Base-by-base conservation (phyloP, 2,888 invertebrate genomes). In the Cryptocephalus moraei region DNA sequence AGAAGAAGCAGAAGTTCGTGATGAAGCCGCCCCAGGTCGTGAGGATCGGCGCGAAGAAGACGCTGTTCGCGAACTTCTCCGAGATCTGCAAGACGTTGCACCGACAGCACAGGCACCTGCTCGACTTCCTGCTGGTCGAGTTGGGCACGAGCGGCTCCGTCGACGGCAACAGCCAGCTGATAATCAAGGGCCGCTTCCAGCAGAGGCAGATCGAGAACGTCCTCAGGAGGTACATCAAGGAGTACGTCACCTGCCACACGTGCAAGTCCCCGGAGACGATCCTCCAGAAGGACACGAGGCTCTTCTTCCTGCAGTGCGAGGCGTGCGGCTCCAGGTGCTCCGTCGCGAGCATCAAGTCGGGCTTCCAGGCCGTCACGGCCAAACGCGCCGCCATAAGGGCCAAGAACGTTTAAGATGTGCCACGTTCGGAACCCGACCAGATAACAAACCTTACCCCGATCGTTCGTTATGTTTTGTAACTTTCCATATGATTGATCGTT, bases 141-240 rank as follows among this genome's bases (percentile, higher is more conserved):
- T 86, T 99, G 80, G 99, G 97, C 73, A 91, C 88, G n/a, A 94
- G 95, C 71, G 99, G 99, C 32, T 97, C 97, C 12, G 92, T 99
- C 52, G 96, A 99, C 72, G 97, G 96, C 56, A 96, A 95, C 71
- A 93, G 91, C 70, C 97, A 97, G 67, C 79, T 99, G 47, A 96
- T 99, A 63, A 97, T 99, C 62, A 96, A 97, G 71, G 99, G 99
- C 45, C 82, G 95, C 63, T 99, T 99, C 74, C 97, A 96, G 71
- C 96, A 97, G 67, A 99, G 99, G 78, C 97, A 99, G 76, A 97
- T 99, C 71, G 99, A 99, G 75, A 96, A 93, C 76, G 96, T 99
- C 38, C 80, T 99, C 60, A 84, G 95, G 74, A 82, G 91, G 70
- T 80, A 52, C 59, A 91, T 36, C 6, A 36, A 91, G 71, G 97